Conservation (phyloP, 2,797 vertebrate species). For the Hirundo rustica region DNA sequence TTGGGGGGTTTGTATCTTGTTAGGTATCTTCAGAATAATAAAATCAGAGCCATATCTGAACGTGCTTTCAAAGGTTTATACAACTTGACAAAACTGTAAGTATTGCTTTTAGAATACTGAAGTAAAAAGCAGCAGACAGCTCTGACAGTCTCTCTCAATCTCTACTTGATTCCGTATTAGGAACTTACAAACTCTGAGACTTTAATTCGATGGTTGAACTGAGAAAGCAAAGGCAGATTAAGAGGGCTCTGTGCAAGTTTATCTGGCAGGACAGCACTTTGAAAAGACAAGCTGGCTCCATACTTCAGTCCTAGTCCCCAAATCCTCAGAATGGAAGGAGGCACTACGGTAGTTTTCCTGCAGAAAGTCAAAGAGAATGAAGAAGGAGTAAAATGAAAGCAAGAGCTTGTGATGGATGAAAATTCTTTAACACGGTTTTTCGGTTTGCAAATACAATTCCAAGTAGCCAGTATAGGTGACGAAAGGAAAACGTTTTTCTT, state of each 20-base stretch:
- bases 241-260: background rate
- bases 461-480: background rate
- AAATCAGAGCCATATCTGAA: slow-evolving; percentile 82
- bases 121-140: background rate
- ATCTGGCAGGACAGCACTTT: background rate
- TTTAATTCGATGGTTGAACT: accelerated
- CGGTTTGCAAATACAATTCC: background rate
- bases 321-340: background rate
- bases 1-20: background rate
- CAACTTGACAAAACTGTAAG: slow-evolving; percentile 92
- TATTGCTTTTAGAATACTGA: slow-evolving; percentile 16
- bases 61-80: slow-evolving; percentile 88
- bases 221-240: background rate
- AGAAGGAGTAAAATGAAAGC: background rate
- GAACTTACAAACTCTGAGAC: background rate
- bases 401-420: background rate
- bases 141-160: background rate
- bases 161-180: background rate
- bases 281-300: background rate
- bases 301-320: background rate
- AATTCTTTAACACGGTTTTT: background rate
- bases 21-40: slow-evolving; percentile 92
- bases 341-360: background rate
- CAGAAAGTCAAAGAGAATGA: background rate
- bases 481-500: background rate